Evolutionary conservation across 1,140 invertebrate species (phyloP).

Genomic region (Drosophila kikkawai): DNA sequence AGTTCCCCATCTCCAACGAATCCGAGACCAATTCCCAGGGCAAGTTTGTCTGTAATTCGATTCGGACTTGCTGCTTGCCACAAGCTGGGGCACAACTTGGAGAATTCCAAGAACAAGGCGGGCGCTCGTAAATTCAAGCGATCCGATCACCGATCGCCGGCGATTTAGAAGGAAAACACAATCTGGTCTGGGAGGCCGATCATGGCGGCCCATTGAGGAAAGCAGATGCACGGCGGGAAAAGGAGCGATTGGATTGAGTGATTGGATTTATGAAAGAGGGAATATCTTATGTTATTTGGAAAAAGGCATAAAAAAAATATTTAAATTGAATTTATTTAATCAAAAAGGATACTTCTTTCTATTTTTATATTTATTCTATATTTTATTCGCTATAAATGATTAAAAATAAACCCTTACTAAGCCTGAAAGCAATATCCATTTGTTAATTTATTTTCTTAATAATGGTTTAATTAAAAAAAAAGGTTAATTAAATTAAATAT

Average conservation of each 20-base stretch:
- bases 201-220: constrained; percentile 69
- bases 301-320: too few relatives aligned
- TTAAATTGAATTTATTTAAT: too few relatives aligned
- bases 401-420: too few relatives aligned
- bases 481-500: too few relatives aligned
- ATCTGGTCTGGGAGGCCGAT: constrained; percentile 48
- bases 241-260: not conserved
- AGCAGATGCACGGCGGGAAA: constrained; percentile 30
- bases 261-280: too few relatives aligned
- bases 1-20: constrained; percentile 20
- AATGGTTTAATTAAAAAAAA: too few relatives aligned
- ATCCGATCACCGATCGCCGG: constrained; percentile 52
- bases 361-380: too few relatives aligned
- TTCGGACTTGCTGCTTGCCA: constrained; percentile 35
- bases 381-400: too few relatives aligned
- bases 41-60: constrained; percentile 80
- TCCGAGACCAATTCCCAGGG: constrained; percentile 23
- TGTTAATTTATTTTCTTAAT: too few relatives aligned
- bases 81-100: constrained; percentile 25
- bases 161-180: constrained; percentile 78
- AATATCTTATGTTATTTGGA: too few relatives aligned
- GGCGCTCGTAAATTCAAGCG: constrained; percentile 74
- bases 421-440: too few relatives aligned
- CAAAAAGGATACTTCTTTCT: too few relatives aligned
- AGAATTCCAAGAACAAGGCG: constrained; percentile 64